A percentile compares a stretch with the other conserved stretches of the same genome.
phyloP scores from a whole-genome alignment of 2,113 vertebrate genomes.

The Chunga burmeisteri region DNA sequence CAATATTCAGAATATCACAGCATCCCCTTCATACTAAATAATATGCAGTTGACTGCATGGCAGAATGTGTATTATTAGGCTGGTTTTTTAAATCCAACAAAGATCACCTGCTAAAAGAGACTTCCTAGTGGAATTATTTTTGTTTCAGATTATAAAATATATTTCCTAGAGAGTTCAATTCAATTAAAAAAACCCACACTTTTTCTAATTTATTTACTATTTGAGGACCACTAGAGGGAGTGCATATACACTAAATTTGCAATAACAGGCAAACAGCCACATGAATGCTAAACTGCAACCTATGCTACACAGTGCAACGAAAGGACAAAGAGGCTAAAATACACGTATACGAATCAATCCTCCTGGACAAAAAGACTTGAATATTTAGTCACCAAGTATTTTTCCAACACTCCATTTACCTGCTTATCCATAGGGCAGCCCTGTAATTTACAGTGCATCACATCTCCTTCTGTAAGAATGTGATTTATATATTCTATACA shows the following conservation, averaged over 20 bases:
- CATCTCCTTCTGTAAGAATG: background rate
- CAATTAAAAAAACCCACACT: background rate
- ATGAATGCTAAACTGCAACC: background rate
- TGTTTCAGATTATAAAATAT: background rate
- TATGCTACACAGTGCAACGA: background rate
- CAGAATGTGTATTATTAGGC: background rate
- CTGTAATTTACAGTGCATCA: background rate
- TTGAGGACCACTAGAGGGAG: slow-evolving; percentile 16
- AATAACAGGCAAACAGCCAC: background rate
- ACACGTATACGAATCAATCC: background rate
- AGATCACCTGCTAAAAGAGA: background rate
- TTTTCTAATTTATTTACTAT: background rate
- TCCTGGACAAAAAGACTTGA: background rate
- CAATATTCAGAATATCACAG: background rate
- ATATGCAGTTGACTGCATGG: background rate
- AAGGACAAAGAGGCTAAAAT: background rate
- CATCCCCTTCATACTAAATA: background rate
- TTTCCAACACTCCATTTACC: background rate
- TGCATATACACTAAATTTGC: background rate
- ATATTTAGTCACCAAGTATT: background rate
- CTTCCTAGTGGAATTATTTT: background rate
- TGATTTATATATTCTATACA: background rate
- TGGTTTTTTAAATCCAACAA: background rate
- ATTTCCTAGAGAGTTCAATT: background rate
- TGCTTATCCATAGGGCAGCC: background rate